phyloP scores from a whole-genome alignment of 2,797 vertebrate species.

The Tokudaia tokunoshimensis region DNA sequence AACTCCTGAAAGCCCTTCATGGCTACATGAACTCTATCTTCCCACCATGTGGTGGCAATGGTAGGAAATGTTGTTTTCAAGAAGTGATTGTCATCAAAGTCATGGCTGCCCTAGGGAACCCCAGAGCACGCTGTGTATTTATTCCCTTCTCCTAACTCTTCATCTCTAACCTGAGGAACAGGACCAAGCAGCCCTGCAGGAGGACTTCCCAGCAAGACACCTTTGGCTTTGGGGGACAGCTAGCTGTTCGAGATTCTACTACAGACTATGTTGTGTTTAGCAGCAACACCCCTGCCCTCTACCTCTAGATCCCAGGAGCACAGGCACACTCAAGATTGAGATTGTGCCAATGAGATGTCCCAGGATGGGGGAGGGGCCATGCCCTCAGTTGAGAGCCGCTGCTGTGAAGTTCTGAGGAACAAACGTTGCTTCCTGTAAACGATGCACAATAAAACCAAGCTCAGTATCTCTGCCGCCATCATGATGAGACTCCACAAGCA shows the following conservation, averaged over 20 bases:
- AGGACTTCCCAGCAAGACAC: background rate
- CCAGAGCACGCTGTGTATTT: background rate
- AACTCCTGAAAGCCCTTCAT: background rate
- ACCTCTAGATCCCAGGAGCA: background rate
- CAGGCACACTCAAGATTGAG: background rate
- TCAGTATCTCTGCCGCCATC: no score
- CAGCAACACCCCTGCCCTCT: background rate
- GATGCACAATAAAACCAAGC: background rate
- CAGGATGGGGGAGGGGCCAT: fast-evolving
- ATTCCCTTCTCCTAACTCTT: background rate
- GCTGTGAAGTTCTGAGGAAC: background rate
- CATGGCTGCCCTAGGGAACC: background rate
- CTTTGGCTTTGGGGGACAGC: background rate
- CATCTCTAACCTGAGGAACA: background rate
- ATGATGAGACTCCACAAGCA: background rate
- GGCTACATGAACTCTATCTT: background rate
- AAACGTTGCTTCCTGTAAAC: background rate
- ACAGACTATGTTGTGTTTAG: background rate
- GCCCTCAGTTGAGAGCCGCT: background rate
- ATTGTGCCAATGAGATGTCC: background rate
- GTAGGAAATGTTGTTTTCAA: background rate
- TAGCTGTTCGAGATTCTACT: background rate
- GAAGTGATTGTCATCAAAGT: background rate
- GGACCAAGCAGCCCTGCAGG: background rate
- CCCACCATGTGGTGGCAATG: background rate